Percentiles rank a stretch among this genome's conserved stretches.
Evolutionary conservation across 2,797 vertebrate species (phyloP).

Genomic region (Sylvilagus floridanus): DNA sequence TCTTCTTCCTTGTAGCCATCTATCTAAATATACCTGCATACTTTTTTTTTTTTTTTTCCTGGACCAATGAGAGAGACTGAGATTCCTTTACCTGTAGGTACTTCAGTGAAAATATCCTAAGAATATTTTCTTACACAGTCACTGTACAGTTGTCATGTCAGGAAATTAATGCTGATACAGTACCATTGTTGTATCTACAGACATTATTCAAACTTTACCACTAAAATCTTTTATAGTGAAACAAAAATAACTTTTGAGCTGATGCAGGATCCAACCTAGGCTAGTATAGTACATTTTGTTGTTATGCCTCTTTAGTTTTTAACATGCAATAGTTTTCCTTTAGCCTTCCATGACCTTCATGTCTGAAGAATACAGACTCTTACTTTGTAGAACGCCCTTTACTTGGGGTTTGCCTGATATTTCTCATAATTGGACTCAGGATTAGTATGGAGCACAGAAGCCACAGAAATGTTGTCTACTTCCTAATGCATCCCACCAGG

Average conservation of each 20-base stretch:
- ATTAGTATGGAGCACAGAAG: background rate
- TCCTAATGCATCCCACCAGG: background rate
- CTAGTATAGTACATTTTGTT: background rate
- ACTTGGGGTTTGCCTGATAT: background rate
- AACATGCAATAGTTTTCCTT: background rate
- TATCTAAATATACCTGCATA: background rate
- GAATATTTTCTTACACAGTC: background rate
- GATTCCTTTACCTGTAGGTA: background rate
- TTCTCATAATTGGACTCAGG: background rate
- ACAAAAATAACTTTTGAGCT: background rate
- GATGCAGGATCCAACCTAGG: background rate
- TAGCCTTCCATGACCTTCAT: background rate
- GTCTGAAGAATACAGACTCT: background rate
- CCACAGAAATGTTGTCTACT: background rate
- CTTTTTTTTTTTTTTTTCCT: background rate
- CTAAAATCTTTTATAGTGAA: background rate
- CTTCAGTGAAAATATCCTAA: background rate
- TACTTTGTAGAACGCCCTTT: background rate
- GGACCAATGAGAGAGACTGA: background rate
- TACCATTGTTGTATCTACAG: background rate
- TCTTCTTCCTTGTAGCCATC: no score
- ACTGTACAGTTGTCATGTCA: background rate
- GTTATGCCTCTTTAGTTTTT: background rate
- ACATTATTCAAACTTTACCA: constrained; percentile 19
- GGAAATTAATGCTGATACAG: background rate